Base-by-base conservation (phyloP, 2,113 vertebrate genomes). In the Alexandromys fortis region DNA sequence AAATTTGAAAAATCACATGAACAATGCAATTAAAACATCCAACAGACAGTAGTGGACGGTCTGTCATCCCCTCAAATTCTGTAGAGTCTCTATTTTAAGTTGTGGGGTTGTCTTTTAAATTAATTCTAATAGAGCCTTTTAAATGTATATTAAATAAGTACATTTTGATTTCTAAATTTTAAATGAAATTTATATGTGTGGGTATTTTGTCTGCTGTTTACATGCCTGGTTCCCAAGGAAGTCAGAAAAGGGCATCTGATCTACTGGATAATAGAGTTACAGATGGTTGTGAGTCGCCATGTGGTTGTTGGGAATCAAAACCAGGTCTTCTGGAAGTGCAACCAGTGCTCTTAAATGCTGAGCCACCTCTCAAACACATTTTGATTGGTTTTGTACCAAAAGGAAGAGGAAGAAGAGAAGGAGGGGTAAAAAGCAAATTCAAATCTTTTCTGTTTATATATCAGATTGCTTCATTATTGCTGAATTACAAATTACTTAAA, bases 401-500 rank as follows among this genome's bases (percentile, higher is more conserved):
- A 81, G 35, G 49, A 52, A 16, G 30, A 26, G 63, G 30, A 70
- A 14, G 33, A 70, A 35, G 68, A 35, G 7, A 16, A 70, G 70
- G 5, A n/a, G 68, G 68, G 1, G 55, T 2, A 58, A 38, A 90
- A 33, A 90, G 12, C 33, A 45, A 86, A 86, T 70, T 92, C n/a
- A 70, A 90, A 89, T 93, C 14, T 9, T 93, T 73, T 8, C 19
- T 7, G 38, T 86, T 92, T 86, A 63, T 45, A 92, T 86, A 89
- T 4, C 86, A 24, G 16, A 70, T 76, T 90, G 19, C 47, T 52
- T 90, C 85, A 82, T 89, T 95, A 89, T 68, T 79, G 26, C 42
- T 93, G 42, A 88, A 16, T 63, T 94, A 5, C 82, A 68, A 88
- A 45, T 81, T 86, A 78, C 6, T 92, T 91, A 68, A 13, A 91